phyloP scores from a whole-genome alignment of 2,113 vertebrate genomes.

The Isurus oxyrinchus region DNA sequence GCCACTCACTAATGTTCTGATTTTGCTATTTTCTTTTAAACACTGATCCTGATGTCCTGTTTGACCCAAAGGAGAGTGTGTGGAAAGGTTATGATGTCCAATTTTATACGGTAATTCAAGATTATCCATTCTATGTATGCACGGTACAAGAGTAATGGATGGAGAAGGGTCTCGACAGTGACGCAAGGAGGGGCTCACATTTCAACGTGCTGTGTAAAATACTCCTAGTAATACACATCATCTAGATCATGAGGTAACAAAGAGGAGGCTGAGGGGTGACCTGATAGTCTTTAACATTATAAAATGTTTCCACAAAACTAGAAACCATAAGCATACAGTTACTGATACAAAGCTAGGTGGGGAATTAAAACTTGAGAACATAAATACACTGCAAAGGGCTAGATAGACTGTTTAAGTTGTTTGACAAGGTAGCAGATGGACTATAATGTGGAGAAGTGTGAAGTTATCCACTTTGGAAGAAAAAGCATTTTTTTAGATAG shows the following conservation, averaged over 20 bases:
- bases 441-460: background rate
- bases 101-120: background rate
- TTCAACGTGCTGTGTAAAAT: background rate
- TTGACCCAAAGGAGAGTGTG: background rate
- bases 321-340: background rate
- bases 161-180: background rate
- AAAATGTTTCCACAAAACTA: background rate
- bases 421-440: background rate
- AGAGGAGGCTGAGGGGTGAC: slow-evolving; percentile 1
- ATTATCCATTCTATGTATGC: background rate
- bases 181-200: background rate
- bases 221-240: background rate
- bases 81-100: background rate
- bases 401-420: background rate
- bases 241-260: background rate
- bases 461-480: background rate
- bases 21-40: slow-evolving; percentile 20
- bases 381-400: background rate
- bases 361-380: background rate
- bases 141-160: background rate
- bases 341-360: background rate
- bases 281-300: background rate
- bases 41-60: background rate
- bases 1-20: background rate
- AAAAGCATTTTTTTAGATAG: too few relatives aligned